Evolutionary conservation across 2,797 vertebrate species (phyloP).

Genomic region (Natrix natrix): DNA sequence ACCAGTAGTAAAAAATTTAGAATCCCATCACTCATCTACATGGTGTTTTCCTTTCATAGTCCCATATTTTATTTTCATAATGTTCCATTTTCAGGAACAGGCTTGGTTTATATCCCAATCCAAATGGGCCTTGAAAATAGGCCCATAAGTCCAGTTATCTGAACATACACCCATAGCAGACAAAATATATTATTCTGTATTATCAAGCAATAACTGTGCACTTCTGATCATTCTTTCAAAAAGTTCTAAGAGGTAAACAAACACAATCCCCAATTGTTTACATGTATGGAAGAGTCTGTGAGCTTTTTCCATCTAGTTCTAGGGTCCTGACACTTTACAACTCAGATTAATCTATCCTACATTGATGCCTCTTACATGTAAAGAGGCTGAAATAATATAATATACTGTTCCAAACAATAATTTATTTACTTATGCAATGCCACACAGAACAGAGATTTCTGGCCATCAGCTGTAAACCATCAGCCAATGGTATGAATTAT

Average conservation of each 20-base stretch:
- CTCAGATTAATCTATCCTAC: not conserved
- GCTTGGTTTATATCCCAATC: not conserved
- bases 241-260: not conserved
- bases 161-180: not conserved
- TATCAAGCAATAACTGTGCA: not conserved
- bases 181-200: not conserved
- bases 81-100: too few species aligned
- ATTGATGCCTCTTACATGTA: not conserved
- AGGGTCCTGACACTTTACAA: not conserved
- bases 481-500: conserved; percentile 25
- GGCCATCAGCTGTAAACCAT: not conserved
- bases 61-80: not conserved
- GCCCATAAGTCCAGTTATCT: not conserved
- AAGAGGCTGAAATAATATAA: not conserved
- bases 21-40: too few species aligned
- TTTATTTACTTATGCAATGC: not conserved
- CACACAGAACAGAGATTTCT: not conserved
- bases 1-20: too few species aligned
- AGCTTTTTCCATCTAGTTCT: not conserved
- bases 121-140: not conserved
- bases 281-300: too few species aligned
- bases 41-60: not conserved
- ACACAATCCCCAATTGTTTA: not conserved
- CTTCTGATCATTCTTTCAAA: not conserved
- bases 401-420: not conserved